Base-by-base conservation (phyloP, 1,140 invertebrate species). In the Carcinoscorpius rotundicauda region DNA sequence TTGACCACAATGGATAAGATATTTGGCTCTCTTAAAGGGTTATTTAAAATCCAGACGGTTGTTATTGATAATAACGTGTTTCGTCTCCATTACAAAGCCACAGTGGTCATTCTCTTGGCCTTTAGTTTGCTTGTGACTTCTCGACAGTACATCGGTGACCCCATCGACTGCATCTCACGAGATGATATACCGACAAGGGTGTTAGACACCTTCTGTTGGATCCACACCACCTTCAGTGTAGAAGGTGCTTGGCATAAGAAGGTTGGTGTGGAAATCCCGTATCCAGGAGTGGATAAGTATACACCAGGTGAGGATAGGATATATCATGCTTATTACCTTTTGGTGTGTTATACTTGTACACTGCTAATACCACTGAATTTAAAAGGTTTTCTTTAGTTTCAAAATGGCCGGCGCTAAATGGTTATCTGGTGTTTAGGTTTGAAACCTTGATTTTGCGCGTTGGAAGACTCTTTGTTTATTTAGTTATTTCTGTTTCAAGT, bases 111-210 rank as follows among this genome's bases (percentile, higher is more conserved):
- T 66, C 78, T 96, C 69, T 85, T 96, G 60, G 87, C 89, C 29
- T 95, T 94, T 76, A 93, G 90, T n/a, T 77, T 95, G 66, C 78
- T 95, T 69, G 91, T 97, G 50, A 94, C 92, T 2, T 80, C 81
- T 49, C 79, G 80, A 62, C 82, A 82, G 66, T 81, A 82, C 65
- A 81, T 81, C 6, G 83, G 83, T 10, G 94, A 95, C 58, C 92
- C 92, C 3, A 95, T 95, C 67, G 91, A 94, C 80, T 96, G 92
- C 77, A 88, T 94, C 69, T 90, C 93, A 79, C 92, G 90, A 67
- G 88, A 87, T 80, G 88, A 90, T 73, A 75, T 76, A 48, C 87
- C 91, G 74, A 87, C 88, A 50, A 85, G 87, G 76, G 86, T 90
- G 76, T 87, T 90, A 62, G 83, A 94, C 77, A 90, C 89, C 52